Percentiles rank a stretch among this genome's conserved stretches.
Evolutionary conservation across 2,113 vertebrate species (phyloP).

Genomic region (Variabilichromis moorii): DNA sequence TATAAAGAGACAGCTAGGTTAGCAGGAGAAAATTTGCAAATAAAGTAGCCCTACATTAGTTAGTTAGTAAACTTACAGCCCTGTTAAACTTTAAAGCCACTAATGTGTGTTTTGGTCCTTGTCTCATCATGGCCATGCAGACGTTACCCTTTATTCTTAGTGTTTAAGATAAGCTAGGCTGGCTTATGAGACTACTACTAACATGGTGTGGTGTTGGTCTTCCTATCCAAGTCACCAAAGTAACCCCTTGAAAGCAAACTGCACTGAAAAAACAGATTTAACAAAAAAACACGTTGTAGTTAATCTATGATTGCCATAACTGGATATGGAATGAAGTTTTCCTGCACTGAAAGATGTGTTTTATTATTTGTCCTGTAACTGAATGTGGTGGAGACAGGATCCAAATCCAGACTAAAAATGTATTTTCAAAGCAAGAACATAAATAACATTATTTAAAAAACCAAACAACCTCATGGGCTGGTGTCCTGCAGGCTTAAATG

Average conservation of each 20-base stretch:
- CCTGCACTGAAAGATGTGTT: background rate
- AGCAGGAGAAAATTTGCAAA: background rate
- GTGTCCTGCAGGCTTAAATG: background rate
- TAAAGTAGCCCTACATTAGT: background rate
- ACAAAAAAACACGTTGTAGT: background rate
- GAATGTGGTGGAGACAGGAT: background rate
- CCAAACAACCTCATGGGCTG: background rate
- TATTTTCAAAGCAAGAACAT: background rate
- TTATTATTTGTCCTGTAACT: background rate
- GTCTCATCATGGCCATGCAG: background rate
- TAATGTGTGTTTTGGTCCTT: background rate
- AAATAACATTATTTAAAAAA: background rate
- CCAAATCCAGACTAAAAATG: background rate
- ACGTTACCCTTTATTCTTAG: background rate
- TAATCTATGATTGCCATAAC: background rate
- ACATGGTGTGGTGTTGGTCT: background rate
- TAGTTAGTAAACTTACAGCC: background rate
- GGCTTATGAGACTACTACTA: background rate
- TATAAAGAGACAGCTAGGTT: background rate
- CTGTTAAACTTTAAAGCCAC: background rate
- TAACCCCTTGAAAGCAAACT: background rate
- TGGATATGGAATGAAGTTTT: background rate
- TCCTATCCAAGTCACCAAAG: background rate
- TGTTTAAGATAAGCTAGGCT: background rate
- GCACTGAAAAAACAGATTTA: background rate